Percentiles rank a stretch among this genome's conserved stretches.
Conservation (phyloP, 2,113 vertebrate genomes). For the Crotalus tigris region DNA sequence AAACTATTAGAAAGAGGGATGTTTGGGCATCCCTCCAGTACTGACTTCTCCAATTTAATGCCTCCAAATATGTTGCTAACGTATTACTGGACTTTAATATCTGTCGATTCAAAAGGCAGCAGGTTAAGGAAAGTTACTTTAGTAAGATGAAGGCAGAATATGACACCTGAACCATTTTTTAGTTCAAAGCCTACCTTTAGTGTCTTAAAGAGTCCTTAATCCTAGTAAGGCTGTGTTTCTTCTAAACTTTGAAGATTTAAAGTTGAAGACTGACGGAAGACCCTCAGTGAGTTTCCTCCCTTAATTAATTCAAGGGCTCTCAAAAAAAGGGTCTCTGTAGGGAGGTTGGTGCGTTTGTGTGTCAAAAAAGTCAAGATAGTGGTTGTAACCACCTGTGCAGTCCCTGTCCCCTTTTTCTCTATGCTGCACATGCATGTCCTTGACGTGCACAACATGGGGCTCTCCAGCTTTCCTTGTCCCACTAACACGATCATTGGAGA, state of each 20-base stretch:
- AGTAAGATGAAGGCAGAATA: neutral
- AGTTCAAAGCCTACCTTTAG: neutral
- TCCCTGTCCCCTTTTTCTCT: no score
- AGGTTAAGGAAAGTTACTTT: neutral
- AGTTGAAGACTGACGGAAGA: neutral
- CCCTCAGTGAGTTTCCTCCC: neutral
- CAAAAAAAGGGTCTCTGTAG: neutral
- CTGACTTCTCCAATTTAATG: neutral
- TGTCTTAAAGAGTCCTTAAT: neutral
- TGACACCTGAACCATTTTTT: neutral
- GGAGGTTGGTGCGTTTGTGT: no score
- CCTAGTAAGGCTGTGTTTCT: neutral
- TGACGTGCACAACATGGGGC: no score
- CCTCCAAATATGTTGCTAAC: neutral
- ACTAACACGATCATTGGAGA: no score
- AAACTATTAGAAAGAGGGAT: neutral
- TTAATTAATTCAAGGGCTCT: neutral
- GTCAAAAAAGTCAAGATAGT: neutral
- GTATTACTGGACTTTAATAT: neutral
- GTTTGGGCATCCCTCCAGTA: neutral
- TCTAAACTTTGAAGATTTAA: neutral
- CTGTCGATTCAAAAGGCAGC: neutral
- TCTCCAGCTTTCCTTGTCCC: no score
- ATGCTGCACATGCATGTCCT: no score
- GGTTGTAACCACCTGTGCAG: neutral